Base-by-base conservation (phyloP, 2,797 vertebrate genomes). In the Alcedo quadribrachys region DNA sequence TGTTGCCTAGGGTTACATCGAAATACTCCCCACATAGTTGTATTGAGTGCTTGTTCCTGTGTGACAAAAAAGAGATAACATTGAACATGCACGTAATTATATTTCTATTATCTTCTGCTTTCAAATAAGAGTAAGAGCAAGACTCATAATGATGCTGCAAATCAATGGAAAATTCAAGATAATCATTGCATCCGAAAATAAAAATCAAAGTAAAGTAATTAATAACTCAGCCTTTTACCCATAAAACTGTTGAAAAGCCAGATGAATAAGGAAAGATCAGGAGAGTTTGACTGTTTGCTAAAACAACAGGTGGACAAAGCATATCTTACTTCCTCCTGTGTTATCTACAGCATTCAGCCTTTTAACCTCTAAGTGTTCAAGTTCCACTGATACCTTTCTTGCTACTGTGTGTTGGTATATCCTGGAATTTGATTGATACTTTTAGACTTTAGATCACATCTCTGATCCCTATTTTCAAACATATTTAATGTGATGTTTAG, bases 1-100 rank as follows among this genome's bases (percentile, higher is more conserved):
- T 57, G 62, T 85, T 92, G 87, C 85, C 90, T 89, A 54, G 30
- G 32, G 92, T 89, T 92, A 78, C 69, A 67, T 82, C 32, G 50
- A 70, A 82, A 62, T 61, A 82, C 33, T 81, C 85, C 69, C 82
- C 55, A 89, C 27, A 42, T 21, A 68, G 33, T 83, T 91, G 61
- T 87, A 85, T 58, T 65, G 80, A 87, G 43, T 61, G 42, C 16
- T 91, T 87, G 22, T 15, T 92, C 54, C 58, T 65, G 11, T 68
- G 50, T 80, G 69, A 85, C 76, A 83, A 85, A 91, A 77, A 15
- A 80, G 46, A 77, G 73, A 80, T 61, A 89, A 58, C 35, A 69
- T 75, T 81, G 43, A 87, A 92, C 78, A 68, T 32, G 27, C 13
- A 71, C 8, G 54, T 61, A 85, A 85, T 89, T 87, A 46, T 80